Conservation (phyloP, 2,888 invertebrate species). For the Villa cingulata region DNA sequence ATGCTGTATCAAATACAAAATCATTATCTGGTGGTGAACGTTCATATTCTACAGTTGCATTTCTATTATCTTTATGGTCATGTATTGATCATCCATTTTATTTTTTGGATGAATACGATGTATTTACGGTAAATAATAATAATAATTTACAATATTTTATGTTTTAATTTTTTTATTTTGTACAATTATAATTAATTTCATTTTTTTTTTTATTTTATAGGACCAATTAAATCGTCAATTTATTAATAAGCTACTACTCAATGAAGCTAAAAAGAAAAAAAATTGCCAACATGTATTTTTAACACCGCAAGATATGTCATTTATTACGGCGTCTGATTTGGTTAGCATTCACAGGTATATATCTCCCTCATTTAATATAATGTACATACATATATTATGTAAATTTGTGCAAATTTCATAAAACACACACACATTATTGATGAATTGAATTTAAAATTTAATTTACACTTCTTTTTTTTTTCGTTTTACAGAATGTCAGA, state of each 20-base stretch:
- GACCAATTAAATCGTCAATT: constrained; percentile 71
- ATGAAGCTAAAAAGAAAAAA: constrained; percentile 53
- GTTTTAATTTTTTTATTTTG: not conserved
- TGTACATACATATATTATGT: no score
- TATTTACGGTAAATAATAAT: constrained; percentile 63
- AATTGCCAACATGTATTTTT: constrained; percentile 76
- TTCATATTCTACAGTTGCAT: constrained; percentile 88
- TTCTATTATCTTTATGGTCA: constrained; percentile 87
- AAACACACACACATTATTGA: no score
- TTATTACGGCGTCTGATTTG: constrained; percentile 37
- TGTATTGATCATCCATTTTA: constrained; percentile 84
- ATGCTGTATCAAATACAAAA: constrained; percentile 40
- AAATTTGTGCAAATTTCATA: no score
- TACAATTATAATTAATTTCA: not conserved
- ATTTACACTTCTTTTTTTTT: no score
- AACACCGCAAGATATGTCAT: constrained; percentile 68
- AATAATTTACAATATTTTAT: not conserved
- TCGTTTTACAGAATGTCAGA: no score
- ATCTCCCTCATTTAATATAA: no score
- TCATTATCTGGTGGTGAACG: constrained; percentile 91
- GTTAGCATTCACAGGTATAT: constrained; percentile 47
- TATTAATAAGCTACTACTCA: constrained; percentile 63
- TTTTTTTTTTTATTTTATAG: constrained; percentile 36
- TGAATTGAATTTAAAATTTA: no score
- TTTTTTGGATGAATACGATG: constrained; percentile 92